phyloP scores from a whole-genome alignment of 1,140 invertebrate genomes.

The Drosophila aff. region DNA sequence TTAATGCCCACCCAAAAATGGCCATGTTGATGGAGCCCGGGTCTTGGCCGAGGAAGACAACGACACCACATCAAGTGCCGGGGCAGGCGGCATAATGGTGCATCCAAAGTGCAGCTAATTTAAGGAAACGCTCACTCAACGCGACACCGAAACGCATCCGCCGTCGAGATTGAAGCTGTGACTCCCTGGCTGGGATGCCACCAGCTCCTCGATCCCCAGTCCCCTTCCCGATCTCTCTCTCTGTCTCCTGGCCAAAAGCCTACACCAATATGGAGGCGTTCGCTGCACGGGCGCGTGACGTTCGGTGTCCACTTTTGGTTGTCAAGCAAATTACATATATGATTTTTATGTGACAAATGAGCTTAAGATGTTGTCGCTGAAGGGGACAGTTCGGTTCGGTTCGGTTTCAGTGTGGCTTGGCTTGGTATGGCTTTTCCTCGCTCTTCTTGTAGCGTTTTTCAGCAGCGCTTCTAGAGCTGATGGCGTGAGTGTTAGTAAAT shows the following conservation, averaged over 20 bases:
- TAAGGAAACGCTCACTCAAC: slow-evolving; percentile 77
- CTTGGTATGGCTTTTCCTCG: slow-evolving; percentile 16
- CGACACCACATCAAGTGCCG: slow-evolving; percentile 48
- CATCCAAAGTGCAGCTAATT: slow-evolving; percentile 80
- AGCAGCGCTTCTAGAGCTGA: not conserved
- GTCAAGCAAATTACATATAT: slow-evolving; percentile 83
- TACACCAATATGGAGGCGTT: slow-evolving; percentile 81
- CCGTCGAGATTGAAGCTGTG: slow-evolving; percentile 35
- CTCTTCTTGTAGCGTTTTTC: slow-evolving; percentile 12
- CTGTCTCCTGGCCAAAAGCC: slow-evolving; percentile 42
- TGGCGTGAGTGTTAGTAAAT: not conserved
- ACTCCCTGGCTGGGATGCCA: slow-evolving; percentile 28
- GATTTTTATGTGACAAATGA: slow-evolving; percentile 83
- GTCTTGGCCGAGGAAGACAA: slow-evolving; percentile 13
- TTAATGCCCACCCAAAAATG: slow-evolving; percentile 80
- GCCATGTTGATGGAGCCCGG: slow-evolving; percentile 49
- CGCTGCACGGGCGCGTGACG: slow-evolving; percentile 72
- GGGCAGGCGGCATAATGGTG: slow-evolving; percentile 50
- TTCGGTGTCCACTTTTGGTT: slow-evolving; percentile 78
- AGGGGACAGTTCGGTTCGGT: slow-evolving; percentile 48
- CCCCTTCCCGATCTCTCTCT: not conserved
- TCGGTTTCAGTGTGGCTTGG: slow-evolving; percentile 22
- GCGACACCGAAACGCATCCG: slow-evolving; percentile 54
- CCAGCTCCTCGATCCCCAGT: slow-evolving; percentile 4
- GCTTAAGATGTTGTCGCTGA: slow-evolving; percentile 77